Percentiles rank a stretch among this genome's conserved stretches.
Evolutionary conservation across 2,888 invertebrate genomes (phyloP).

Genomic region (Melanostoma mellinum): DNA sequence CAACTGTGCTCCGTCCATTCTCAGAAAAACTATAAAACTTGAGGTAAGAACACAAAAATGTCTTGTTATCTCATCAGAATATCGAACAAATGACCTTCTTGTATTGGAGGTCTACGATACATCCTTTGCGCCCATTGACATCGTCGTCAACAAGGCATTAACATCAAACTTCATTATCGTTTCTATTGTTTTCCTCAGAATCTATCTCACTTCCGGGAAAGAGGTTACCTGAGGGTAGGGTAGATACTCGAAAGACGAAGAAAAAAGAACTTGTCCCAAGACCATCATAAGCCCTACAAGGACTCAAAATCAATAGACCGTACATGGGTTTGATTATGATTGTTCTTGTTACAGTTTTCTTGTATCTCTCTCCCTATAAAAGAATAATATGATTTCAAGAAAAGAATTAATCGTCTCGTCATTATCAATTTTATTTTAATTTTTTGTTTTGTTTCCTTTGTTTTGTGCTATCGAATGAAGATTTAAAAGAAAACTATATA

Average conservation of each 20-base stretch:
- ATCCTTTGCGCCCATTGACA: conserved; percentile 45
- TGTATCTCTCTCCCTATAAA: conserved; percentile 13
- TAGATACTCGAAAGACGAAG: background rate
- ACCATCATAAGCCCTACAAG: conserved; percentile 30
- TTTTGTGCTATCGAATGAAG: conserved; percentile 31
- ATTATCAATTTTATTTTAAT: conserved; percentile 64
- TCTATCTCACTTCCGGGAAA: conserved; percentile 58
- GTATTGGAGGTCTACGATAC: conserved; percentile 30
- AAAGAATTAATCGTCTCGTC: conserved; percentile 65
- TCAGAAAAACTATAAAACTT: conserved; percentile 27
- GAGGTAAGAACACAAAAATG: background rate
- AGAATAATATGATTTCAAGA: no score
- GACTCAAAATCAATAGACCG: conserved; percentile 65
- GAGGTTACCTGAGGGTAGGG: conserved; percentile 37
- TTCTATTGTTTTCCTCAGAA: conserved; percentile 58
- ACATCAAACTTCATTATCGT: conserved; percentile 67
- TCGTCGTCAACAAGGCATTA: conserved; percentile 54
- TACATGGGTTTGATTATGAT: conserved; percentile 52
- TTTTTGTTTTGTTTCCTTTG: conserved; percentile 36
- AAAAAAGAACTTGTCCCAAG: conserved; percentile 30
- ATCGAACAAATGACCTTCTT: conserved; percentile 41
- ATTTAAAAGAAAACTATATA: conserved; percentile 39
- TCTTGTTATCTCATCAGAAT: conserved; percentile 56
- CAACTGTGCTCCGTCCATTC: conserved; percentile 33
- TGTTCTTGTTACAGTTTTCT: conserved; percentile 55